Evolutionary conservation across 2,113 vertebrate genomes (phyloP), one percentile per base, ranked within the genome.

Genomic region (Cephalopterus ornatus): DNA sequence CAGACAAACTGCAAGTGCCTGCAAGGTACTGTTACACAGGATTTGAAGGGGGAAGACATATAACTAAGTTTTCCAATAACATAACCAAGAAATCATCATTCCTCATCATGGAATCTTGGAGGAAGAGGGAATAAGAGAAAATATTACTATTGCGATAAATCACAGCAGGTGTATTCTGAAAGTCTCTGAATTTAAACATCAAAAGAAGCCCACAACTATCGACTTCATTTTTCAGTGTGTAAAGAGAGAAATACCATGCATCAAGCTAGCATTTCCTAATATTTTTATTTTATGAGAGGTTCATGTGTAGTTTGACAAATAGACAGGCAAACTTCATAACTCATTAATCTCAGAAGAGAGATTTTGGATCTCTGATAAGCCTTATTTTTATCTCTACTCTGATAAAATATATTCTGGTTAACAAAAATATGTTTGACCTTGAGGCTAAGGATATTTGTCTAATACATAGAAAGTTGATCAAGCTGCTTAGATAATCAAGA

Each of bases 1-100:
- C 1, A 67, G 12, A 37, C 9, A 76, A 80, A 53, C 7, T 21
- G 0, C 32, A 47, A 27, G 11, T 2, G 1, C 3, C 76, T 13
- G 87, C 7, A 9, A 72, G 4, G 3, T 71, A 10, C 37, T 33
- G 3, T 33, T 80, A 55, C 30, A 46, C 2, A n/a, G 20, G 5
- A 74, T 76, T 84, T 6, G 4, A 67, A 72, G 17, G 7, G 8
- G 9, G 8, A 62, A 68, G n/a, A 68, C 11, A 46, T 26, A 49
- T 37, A 84, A 24, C 3, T 12, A 50, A n/a, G 3, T 53, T 86
- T 93, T 44, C 6, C 14, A n/a, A 12, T 21, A 76, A 41, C 8
- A 55, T 56, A 71, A 23, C 4, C 5, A 66, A 61, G 11, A 70
- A 32, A 46, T 44, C 16, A 17, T 42, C 12, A 8, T 35, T 78